Evolutionary conservation across 2,888 invertebrate species (phyloP), one percentile per base, ranked within the genome.

Genomic region (Apotomis capreana): DNA sequence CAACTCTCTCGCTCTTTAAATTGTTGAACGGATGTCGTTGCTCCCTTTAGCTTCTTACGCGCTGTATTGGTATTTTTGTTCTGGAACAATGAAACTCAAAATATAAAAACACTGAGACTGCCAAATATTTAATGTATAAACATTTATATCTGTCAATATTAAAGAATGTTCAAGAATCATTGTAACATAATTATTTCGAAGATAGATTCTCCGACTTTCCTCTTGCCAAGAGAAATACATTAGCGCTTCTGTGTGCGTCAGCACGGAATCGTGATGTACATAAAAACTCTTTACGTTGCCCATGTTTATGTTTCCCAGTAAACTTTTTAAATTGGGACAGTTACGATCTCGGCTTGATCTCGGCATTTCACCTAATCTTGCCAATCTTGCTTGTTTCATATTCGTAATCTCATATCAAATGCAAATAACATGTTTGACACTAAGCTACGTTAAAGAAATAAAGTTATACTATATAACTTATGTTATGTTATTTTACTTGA

Each of bases 211-310:
- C 63, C 69, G 60, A 69, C 64, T 74, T 65, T 69, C 59, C 70
- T 64, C 69, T 70, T 73, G 76, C 76, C 76, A 76, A 76, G 70
- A 75, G 74, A 74, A 76, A 76, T 74, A 76, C 68, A 68, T 60
- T 69, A 64, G 52, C 59, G 52, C 15, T 69, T 62, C 36, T 75
- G 68, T 71, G 78, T 83, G 79, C 82, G 84, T 82, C 84, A 83
- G 75, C 69, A 72, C 58, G 70, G 78, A 80, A 77, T 78, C 76
- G 77, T 79, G 78, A 78, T 76, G 73, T 75, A 65, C 63, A 71
- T 74, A 65, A 71, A 64, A 71, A 69, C 59, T 69, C 68, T 68
- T 76, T 75, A 76, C 70, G 70, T 52, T 68, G 40, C 49, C 15
- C 57, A 61, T 64, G 76, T 76, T 77, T 78, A 76, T 75, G 72